phyloP scores from a whole-genome alignment of 2,888 invertebrate genomes.

The Zaprionus bogoriensis region DNA sequence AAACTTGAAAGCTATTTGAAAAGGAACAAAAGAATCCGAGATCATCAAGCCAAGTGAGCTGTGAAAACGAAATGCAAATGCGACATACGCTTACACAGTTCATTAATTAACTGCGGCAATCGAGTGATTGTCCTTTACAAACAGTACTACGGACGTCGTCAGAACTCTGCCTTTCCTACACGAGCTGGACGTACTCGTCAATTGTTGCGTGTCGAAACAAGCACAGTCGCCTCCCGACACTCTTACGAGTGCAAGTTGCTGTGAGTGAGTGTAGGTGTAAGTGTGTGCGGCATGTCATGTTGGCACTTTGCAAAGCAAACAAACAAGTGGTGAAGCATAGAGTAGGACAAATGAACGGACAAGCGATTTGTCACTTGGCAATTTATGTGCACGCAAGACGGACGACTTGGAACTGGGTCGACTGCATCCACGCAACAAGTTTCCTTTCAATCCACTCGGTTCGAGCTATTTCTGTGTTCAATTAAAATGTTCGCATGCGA shows the following conservation, averaged over 20 bases:
- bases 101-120: conserved; percentile 21
- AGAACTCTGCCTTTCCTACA: not conserved
- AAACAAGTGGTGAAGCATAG: conserved; percentile 54
- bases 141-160: not conserved
- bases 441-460: conserved; percentile 8
- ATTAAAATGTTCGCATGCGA: conserved; percentile 57
- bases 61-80: not conserved
- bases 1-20: too few species aligned
- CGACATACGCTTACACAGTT: not conserved
- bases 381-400: conserved; percentile 43
- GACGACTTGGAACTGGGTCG: conserved; percentile 30
- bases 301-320: conserved; percentile 50
- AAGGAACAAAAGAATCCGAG: too few species aligned
- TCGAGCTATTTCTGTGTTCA: conserved; percentile 40
- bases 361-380: conserved; percentile 68
- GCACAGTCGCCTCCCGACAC: not conserved
- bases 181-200: conserved; percentile 22
- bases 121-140: conserved; percentile 20
- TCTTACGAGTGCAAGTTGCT: not conserved
- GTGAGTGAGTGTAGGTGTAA: conserved; percentile 1
- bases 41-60: not conserved
- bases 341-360: conserved; percentile 61
- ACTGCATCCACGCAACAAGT: conserved; percentile 31
- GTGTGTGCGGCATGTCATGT: conserved; percentile 37
- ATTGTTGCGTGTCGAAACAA: conserved; percentile 48